Evolutionary conservation across 1,140 invertebrate species (phyloP).

Genomic region (Calliphora vicina): DNA sequence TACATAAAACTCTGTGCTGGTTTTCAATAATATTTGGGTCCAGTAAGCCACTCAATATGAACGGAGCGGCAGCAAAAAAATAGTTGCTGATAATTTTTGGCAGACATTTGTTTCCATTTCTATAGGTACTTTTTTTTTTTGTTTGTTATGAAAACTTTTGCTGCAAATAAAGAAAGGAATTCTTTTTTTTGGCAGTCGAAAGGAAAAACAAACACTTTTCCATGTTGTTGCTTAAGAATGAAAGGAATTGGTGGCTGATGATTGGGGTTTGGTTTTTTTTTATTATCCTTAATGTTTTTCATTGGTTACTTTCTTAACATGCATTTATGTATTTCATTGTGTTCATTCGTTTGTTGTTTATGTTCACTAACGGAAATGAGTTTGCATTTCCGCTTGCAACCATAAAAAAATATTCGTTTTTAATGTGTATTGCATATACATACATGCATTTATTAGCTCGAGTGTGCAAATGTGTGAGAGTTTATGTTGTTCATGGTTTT

Average conservation of each 20-base stretch:
- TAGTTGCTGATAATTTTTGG: neutral
- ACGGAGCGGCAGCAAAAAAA: neutral
- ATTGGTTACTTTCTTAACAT: neutral
- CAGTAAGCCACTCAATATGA: neutral
- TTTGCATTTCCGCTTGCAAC: constrained; percentile 8
- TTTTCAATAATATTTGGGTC: neutral
- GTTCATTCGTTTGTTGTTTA: neutral
- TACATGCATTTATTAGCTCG: neutral
- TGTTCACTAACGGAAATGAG: neutral
- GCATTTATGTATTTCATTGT: neutral
- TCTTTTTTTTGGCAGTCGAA: neutral
- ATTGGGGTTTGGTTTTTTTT: neutral
- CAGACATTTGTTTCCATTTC: neutral
- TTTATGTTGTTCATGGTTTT: neutral
- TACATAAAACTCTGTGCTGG: neutral
- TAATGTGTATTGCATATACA: neutral
- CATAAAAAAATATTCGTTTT: neutral
- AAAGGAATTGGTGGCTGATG: neutral
- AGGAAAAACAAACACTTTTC: neutral
- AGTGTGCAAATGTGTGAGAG: neutral
- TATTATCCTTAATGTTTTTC: neutral
- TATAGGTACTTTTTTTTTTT: neutral
- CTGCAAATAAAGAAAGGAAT: neutral
- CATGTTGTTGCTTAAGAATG: neutral
- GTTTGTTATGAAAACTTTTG: neutral